Percentiles rank a stretch among this genome's conserved stretches.
phyloP scores from a whole-genome alignment of 2,113 vertebrate species.

The Tylochromis polylepis region DNA sequence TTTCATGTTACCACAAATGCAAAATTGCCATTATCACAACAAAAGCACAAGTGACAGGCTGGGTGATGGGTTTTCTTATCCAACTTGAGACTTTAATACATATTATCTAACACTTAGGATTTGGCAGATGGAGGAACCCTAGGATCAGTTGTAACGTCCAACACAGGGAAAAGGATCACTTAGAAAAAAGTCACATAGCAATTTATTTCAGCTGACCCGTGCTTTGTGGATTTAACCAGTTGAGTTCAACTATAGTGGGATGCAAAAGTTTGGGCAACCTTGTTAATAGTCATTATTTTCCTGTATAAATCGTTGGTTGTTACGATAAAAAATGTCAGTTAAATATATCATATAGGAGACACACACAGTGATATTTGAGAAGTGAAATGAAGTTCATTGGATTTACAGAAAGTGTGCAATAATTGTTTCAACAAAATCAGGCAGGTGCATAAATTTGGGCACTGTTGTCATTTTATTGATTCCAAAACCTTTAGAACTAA shows the following conservation, averaged over 20 bases:
- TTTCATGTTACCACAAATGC: not conserved
- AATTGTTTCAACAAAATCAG: too few species aligned
- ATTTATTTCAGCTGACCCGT: not conserved
- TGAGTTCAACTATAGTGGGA: not conserved
- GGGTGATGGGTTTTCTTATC: not conserved
- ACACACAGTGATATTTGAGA: too few species aligned
- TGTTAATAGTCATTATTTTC: too few species aligned
- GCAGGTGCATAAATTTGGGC: too few species aligned
- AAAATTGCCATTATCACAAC: not conserved
- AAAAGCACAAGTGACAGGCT: not conserved
- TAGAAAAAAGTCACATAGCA: not conserved
- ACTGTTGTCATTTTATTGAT: too few species aligned
- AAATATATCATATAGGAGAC: too few species aligned
- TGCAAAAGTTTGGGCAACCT: too few species aligned
- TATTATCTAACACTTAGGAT: not conserved
- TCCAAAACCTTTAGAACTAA: too few species aligned
- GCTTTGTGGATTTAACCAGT: not conserved
- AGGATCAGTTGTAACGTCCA: not conserved
- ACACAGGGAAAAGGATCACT: not conserved
- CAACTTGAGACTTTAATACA: not conserved
- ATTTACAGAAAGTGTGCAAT: too few species aligned
- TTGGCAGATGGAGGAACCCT: not conserved
- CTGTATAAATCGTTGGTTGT: too few species aligned
- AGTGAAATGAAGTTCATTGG: too few species aligned
- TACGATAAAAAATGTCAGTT: too few species aligned